Evolutionary conservation across 2,113 vertebrate genomes (phyloP), one percentile per base, ranked within the genome.

Genomic region (Prochilodus magdalenae): DNA sequence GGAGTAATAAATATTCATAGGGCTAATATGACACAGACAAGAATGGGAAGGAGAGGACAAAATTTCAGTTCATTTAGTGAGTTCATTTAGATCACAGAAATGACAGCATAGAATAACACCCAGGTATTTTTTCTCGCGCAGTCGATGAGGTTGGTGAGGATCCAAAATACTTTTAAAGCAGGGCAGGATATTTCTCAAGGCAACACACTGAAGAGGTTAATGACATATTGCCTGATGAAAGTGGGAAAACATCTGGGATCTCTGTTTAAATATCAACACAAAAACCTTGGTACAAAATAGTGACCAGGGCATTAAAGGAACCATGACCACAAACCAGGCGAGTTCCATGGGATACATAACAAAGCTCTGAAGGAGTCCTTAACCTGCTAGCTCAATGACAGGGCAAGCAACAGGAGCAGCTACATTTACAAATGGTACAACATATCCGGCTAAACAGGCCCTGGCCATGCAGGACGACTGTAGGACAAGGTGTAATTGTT

Each of bases 251-350:
- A 89, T 87, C 77, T 88, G 76, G 67, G 67, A 49, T 33, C 73
- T 57, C 33, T 84, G 26, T 40, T 26, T 75, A 47, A 87, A 79
- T 70, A 86, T 79, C 80, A 66, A 49, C 55, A 29, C 18, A 77
- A 83, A 86, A 84, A 70, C 22, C 15, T 18, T 3, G 14, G 15
- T 51, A 1, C 16, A 15, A 14, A 51, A 51, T 2, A 18, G 15
- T 51, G 80, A 86, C 57, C 27, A 49, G n/a, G 44, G 47, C 67
- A 36, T n/a, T 69, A 81, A 65, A 57, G 80, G 79, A 76, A 59
- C 80, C 76, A 78, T 83, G 80, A 83, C 53, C 73, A 74, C 74
- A 83, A 71, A 77, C 65, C 62, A 77, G 75, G 67, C 49, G 8
- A 7, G 8, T 20, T 59, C 57, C 55, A 53, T 62, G 44, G 66